Base-by-base conservation (phyloP, 1,140 invertebrate species). In the Sarcophaga bullata region DNA sequence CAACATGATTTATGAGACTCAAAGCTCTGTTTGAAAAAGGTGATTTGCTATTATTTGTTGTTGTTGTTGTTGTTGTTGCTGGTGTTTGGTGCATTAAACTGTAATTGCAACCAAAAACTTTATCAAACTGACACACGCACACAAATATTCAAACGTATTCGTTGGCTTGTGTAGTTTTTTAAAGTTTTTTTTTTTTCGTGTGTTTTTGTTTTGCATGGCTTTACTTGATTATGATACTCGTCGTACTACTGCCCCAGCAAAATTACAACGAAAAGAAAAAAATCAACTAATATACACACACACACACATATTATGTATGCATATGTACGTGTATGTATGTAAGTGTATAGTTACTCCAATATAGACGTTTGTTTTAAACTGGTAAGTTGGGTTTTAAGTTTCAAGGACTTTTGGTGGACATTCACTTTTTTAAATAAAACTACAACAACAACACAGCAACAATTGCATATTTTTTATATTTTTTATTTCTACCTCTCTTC, bases 361-460 rank as follows among this genome's bases (percentile, higher is more conserved):
- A 15, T 54, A 49, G 37, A 47, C 25, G 17, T 62, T 37, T n/a
- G n/a, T 10, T 25, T 11, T 25, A 73, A 82, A 82, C 81, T 73
- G 81, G 81, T 82, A 82, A 37, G 81, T 72, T 82, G 54, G 81
- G 81, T 82, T 82, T 82, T 82, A 54, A 54, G 73, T 82, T 82
- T 82, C 81, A 82, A 82, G 81, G 81, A 82, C 81, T 82, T 82
- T 82, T 72, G 81, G 81, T 82, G 81, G 81, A 82, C 81, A 82
- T 82, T 82, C 81, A 82, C 81, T 82, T 82, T 82, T 82, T 19
- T 54, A 72, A 58, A 80, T 8, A 68, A 52, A 19, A 17, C 46
- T 73, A 73, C 48, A 6, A 76, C 46, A 78, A 17, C 8, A 8
- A 72, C 62, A 72, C 62, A 11, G 19, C 19, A 17, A 72, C 17